These are phyloP conservation scores for Babyrousa celebensis DNA, from an alignment of 2,797 vertebrate genomes.

Conservation along the genomic window DNA sequence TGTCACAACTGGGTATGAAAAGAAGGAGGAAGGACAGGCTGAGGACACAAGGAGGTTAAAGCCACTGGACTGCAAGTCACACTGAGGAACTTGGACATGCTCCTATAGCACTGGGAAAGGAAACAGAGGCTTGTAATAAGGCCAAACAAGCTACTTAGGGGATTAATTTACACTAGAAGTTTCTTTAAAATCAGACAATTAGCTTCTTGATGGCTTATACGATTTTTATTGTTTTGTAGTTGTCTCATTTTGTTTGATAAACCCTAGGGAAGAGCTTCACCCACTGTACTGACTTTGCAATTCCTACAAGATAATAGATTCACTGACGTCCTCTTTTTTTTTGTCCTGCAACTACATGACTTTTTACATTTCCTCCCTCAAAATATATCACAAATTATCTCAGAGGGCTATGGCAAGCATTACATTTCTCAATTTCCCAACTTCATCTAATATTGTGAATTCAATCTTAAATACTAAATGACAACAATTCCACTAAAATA, in stretches of 20 bases:
- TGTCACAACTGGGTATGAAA: not conserved
- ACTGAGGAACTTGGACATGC: not conserved
- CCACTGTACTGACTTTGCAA: not conserved
- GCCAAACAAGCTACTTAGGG: not conserved
- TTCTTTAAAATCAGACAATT: conserved; percentile 9
- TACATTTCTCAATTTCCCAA: conserved; percentile 75
- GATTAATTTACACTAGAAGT: not conserved
- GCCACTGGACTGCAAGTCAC: too few relatives aligned
- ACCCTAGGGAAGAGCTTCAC: not conserved
- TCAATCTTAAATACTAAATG: conserved; percentile 72
- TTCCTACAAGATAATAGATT: conserved; percentile 51
- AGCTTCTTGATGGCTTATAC: not conserved
- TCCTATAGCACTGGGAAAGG: not conserved
- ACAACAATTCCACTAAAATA: conserved; percentile 68
- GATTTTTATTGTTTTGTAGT: not conserved
- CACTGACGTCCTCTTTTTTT: not conserved
- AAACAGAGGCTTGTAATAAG: not conserved
- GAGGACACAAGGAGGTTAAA: not conserved
- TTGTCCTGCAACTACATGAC: conserved; percentile 7
- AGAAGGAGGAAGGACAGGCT: not conserved
- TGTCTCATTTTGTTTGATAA: conserved; percentile 15
- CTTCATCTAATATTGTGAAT: conserved; percentile 48
- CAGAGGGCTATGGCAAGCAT: conserved; percentile 71
- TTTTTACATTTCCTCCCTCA: conserved; percentile 68
- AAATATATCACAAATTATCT: conserved; percentile 75